These are phyloP conservation scores for Mobula hypostoma DNA, from an alignment of 2,113 vertebrate genomes.

Conservation along the genomic window DNA sequence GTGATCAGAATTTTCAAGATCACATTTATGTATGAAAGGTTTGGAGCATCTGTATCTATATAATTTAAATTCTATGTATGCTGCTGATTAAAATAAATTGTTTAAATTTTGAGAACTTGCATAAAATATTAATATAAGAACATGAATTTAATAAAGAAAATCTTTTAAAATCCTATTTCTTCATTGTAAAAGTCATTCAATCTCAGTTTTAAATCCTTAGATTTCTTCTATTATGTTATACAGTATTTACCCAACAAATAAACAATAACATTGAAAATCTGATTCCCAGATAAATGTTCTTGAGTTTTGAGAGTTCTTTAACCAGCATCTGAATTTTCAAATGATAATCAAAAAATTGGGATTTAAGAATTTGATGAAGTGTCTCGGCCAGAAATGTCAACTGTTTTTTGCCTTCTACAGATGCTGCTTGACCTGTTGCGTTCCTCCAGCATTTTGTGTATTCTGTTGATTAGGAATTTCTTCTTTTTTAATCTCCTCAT, in stretches of 20 bases:
- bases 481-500: too few relatives aligned
- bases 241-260: neutral
- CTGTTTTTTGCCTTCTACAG: too few relatives aligned
- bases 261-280: neutral
- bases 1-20: slow-evolving; percentile 65
- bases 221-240: neutral
- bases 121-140: neutral
- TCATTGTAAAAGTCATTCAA: neutral
- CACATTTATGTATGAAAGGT: slow-evolving; percentile 56
- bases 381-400: too few relatives aligned
- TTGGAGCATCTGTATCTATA: slow-evolving; percentile 60
- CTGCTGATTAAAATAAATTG: neutral
- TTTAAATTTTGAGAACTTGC: neutral
- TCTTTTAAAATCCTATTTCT: neutral
- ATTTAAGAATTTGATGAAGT: neutral
- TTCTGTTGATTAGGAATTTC: neutral
- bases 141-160: neutral
- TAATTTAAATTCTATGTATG: slow-evolving; percentile 56
- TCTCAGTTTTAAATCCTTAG: neutral
- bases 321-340: neutral
- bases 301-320: neutral
- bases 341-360: neutral
- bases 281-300: neutral
- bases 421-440: too few relatives aligned
- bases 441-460: too few relatives aligned